Percentiles rank a stretch among this genome's conserved stretches.
Conservation (phyloP, 2,888 invertebrate genomes). For the Eurytoma adleriae region DNA sequence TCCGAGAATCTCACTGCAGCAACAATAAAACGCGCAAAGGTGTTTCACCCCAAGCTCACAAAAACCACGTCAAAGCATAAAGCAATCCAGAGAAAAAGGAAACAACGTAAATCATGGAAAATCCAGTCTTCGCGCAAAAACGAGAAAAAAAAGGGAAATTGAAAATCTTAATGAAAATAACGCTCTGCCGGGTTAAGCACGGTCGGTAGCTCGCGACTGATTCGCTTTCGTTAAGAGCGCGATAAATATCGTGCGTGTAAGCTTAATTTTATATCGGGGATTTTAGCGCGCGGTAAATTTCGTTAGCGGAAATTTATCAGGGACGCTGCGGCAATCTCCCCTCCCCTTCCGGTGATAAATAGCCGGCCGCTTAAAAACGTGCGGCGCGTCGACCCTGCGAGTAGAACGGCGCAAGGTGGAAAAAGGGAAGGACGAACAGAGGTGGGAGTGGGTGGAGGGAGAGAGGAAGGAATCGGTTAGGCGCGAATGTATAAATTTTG, state of each 20-base stretch:
- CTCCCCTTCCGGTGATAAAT: conserved; percentile 33
- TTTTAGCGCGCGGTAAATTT: conserved; percentile 38
- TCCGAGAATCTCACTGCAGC: too few relatives aligned
- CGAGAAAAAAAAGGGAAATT: background rate
- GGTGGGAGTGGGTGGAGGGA: background rate
- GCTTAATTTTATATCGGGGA: conserved; percentile 49
- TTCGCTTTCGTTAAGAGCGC: conserved; percentile 30
- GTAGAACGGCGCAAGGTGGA: conserved; percentile 9
- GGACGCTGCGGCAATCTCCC: conserved; percentile 26
- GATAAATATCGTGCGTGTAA: conserved; percentile 46
- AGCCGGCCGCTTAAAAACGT: conserved; percentile 26
- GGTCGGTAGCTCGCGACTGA: background rate
- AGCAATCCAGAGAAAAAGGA: background rate
- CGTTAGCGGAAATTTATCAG: conserved; percentile 45
- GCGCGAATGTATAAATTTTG: conserved; percentile 43
- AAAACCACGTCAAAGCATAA: background rate
- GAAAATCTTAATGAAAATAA: background rate
- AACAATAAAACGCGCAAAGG: too few relatives aligned
- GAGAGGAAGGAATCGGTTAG: conserved; percentile 43
- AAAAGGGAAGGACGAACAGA: background rate
- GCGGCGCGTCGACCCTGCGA: background rate
- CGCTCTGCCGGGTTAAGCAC: background rate
- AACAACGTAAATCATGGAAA: background rate
- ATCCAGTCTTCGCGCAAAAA: background rate
- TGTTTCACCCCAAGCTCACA: too few relatives aligned